Evolutionary conservation across 2,888 invertebrate genomes (phyloP).

Genomic region (Oxytorus armatus): DNA sequence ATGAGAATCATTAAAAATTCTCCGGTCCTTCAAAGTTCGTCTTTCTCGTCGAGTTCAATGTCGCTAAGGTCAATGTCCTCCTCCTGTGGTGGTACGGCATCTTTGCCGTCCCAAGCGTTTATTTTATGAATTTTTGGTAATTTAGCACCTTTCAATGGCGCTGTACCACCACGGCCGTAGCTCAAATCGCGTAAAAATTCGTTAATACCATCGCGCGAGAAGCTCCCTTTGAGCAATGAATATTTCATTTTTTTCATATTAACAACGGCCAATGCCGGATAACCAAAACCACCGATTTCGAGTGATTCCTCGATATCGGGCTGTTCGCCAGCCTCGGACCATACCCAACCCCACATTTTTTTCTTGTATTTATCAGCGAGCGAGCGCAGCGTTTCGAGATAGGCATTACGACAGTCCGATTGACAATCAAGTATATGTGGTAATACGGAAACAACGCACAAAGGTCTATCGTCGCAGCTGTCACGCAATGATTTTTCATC

Average conservation of each 20-base stretch:
- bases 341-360: slow-evolving; percentile 98
- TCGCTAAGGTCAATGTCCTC: slow-evolving; percentile 97
- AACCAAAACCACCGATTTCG: slow-evolving; percentile 99
- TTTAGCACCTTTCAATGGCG: slow-evolving; percentile 92
- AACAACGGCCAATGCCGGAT: slow-evolving; percentile 98
- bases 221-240: slow-evolving; percentile 96
- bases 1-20: too few relatives aligned
- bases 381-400: slow-evolving; percentile 89
- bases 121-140: slow-evolving; percentile 90
- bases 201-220: slow-evolving; percentile 96
- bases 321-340: slow-evolving; percentile 97
- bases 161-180: slow-evolving; percentile 96
- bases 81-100: slow-evolving; percentile 93
- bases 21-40: slow-evolving; percentile 87
- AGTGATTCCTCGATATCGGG: slow-evolving; percentile 93
- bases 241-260: slow-evolving; percentile 99
- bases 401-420: slow-evolving; percentile 95
- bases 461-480: slow-evolving; percentile 93
- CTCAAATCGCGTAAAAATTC: slow-evolving; percentile 97
- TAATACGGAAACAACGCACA: slow-evolving; percentile 96
- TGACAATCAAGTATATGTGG: slow-evolving; percentile 99
- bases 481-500: slow-evolving; percentile 88
- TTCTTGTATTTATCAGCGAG: slow-evolving; percentile 97
- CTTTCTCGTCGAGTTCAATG: slow-evolving; percentile 92
- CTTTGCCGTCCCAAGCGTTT: slow-evolving; percentile 97